phyloP scores from a whole-genome alignment of 2,888 invertebrate genomes.

The Eilema depressum region DNA sequence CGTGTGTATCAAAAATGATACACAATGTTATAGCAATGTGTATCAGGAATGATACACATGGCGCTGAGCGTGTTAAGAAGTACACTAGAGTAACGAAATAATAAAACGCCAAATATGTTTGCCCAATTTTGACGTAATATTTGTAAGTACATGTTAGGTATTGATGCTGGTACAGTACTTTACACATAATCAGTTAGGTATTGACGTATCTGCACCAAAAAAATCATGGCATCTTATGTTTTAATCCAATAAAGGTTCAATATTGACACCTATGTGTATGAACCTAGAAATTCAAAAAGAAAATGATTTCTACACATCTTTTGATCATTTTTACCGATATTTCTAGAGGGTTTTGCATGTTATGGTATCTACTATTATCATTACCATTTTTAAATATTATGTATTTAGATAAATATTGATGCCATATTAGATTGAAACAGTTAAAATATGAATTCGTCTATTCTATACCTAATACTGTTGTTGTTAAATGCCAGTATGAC shows the following conservation, averaged over 20 bases:
- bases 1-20: too few relatives aligned
- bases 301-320: background rate
- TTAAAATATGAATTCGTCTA: slow-evolving; percentile 23
- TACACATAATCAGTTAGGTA: slow-evolving; percentile 17
- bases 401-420: slow-evolving; percentile 28
- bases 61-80: too few relatives aligned
- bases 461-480: slow-evolving; percentile 34
- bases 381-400: background rate
- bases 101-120: slow-evolving; percentile 33
- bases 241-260: background rate
- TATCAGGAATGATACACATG: too few relatives aligned
- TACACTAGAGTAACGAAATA: slow-evolving; percentile 29
- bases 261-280: background rate
- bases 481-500: background rate
- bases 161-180: slow-evolving; percentile 26
- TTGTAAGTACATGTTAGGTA: slow-evolving; percentile 11
- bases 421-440: slow-evolving; percentile 38
- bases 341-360: background rate
- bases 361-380: background rate
- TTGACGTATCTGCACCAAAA: background rate
- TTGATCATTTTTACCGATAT: background rate
- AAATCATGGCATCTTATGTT: background rate
- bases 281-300: background rate
- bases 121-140: slow-evolving; percentile 27
- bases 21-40: too few relatives aligned